phyloP scores from a whole-genome alignment of 2,113 vertebrate species.

The Hippopotamus amphibius region DNA sequence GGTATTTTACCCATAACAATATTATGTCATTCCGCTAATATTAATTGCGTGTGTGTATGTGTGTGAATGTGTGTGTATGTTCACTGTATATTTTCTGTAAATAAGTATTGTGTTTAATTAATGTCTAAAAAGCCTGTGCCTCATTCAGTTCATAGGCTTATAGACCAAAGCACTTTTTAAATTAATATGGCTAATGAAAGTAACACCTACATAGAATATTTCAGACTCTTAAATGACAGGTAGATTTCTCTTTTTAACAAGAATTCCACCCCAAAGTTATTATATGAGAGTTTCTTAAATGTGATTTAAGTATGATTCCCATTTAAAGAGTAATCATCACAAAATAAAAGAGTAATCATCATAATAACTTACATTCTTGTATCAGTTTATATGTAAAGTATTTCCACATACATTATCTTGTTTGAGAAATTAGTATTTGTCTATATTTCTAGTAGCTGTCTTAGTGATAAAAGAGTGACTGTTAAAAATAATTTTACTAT shows the following conservation, averaged over 20 bases:
- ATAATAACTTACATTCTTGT: background rate
- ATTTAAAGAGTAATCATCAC: conserved; percentile 13
- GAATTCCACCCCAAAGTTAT: background rate
- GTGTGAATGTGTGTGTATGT: background rate
- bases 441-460: conserved; percentile 41
- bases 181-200: background rate
- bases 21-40: background rate
- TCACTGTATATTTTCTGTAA: conserved; percentile 44
- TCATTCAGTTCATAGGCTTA: background rate
- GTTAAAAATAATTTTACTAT: conserved; percentile 37
- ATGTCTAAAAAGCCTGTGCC: background rate
- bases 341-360: background rate
- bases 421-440: conserved; percentile 49
- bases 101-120: conserved; percentile 35
- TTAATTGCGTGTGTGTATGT: background rate
- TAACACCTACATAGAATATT: conserved; percentile 39
- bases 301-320: conserved; percentile 6
- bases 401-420: conserved; percentile 10
- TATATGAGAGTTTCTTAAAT: conserved; percentile 40
- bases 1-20: conserved; percentile 80
- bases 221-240: background rate
- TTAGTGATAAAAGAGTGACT: conserved; percentile 31
- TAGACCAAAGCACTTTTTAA: conserved; percentile 7
- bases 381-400: conserved; percentile 41
- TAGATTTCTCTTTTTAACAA: conserved; percentile 45